Conservation (phyloP, 2,888 invertebrate species). For the Nomada ruficornis region DNA sequence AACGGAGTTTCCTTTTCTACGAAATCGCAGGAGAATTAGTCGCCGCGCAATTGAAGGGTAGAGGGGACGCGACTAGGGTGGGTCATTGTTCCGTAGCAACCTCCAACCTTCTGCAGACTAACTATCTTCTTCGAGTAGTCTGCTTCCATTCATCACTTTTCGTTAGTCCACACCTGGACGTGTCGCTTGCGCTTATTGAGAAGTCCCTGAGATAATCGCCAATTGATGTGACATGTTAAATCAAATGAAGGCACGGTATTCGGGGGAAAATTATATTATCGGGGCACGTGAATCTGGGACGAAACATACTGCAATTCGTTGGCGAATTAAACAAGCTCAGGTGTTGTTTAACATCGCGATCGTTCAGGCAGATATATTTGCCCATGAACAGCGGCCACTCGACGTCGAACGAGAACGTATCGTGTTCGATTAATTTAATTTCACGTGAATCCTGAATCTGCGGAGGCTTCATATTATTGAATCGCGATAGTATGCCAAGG, state of each 20-base stretch:
- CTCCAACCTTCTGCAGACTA: too few species aligned
- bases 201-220: background rate
- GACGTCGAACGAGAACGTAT: background rate
- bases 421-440: constrained; percentile 15
- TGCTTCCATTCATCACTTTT: too few species aligned
- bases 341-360: constrained; percentile 6
- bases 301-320: constrained; percentile 12
- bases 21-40: too few species aligned
- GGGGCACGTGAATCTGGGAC: background rate
- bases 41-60: too few species aligned
- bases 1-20: too few species aligned
- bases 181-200: too few species aligned
- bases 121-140: too few species aligned
- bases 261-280: background rate
- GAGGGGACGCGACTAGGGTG: too few species aligned
- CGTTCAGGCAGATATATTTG: constrained; percentile 18
- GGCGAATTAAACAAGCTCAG: background rate
- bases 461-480: background rate
- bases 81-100: too few species aligned
- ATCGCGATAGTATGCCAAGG: constrained; percentile 32
- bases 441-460: background rate
- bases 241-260: background rate
- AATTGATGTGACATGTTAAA: background rate
- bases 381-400: background rate
- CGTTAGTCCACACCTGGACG: too few species aligned